Percentiles rank a stretch among this genome's conserved stretches.
Evolutionary conservation across 2,113 vertebrate species (phyloP).

Genomic region (Siphamia tubifer): DNA sequence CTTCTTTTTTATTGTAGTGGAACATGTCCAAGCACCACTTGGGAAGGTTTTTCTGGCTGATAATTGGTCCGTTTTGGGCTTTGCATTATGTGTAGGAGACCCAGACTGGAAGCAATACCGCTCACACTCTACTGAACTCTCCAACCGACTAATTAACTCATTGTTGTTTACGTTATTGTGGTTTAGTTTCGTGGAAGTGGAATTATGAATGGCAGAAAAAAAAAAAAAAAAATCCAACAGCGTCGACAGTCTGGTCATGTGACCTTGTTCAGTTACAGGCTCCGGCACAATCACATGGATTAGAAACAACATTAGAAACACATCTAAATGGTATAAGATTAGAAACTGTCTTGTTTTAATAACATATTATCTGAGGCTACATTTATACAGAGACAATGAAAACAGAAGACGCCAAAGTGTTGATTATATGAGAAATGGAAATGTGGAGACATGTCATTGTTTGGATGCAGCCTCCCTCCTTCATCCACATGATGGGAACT

Average conservation of each 20-base stretch:
- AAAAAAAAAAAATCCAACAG: background rate
- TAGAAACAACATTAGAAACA: too few relatives aligned
- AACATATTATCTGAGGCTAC: too few relatives aligned
- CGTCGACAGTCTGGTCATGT: background rate
- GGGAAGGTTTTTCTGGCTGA: slow-evolving; percentile 21
- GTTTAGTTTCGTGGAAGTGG: slow-evolving; percentile 3
- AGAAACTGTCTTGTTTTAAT: too few relatives aligned
- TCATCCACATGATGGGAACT: too few relatives aligned
- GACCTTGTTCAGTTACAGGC: background rate
- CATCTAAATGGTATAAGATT: background rate
- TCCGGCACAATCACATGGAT: background rate
- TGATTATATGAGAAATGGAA: background rate
- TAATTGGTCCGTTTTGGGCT: slow-evolving; percentile 39
- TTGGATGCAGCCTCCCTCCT: too few relatives aligned
- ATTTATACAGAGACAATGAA: too few relatives aligned
- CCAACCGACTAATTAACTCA: slow-evolving; percentile 18
- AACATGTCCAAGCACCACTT: slow-evolving; percentile 42
- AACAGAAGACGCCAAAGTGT: too few relatives aligned
- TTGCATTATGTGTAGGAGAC: slow-evolving; percentile 23
- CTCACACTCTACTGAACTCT: slow-evolving; percentile 18
- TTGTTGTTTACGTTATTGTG: slow-evolving; percentile 1
- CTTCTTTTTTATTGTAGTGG: slow-evolving; percentile 38
- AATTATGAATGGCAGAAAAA: background rate
- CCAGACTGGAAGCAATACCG: slow-evolving; percentile 18
- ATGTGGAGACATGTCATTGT: too few relatives aligned